Base-by-base conservation (phyloP, 1,140 invertebrate species). In the Oncopeltus fasciatus region DNA sequence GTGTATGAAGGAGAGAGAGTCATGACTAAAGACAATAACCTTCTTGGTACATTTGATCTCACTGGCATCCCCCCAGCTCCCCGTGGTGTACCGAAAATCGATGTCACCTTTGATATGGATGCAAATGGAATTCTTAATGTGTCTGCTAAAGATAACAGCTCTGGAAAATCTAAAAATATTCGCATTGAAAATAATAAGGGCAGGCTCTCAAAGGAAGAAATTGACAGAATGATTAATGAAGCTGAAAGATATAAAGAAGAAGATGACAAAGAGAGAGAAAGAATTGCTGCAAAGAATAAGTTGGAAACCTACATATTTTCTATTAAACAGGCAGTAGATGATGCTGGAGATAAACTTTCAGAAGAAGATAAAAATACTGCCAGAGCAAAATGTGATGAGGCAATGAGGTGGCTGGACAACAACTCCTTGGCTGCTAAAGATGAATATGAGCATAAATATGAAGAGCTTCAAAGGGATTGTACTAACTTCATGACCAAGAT, bases 151-250 rank as follows among this genome's bases (percentile, higher is more conserved):
- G 78, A 76, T 2, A 82, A 75, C 66, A 86, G 84, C 61, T 88
- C 85, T 2, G 87, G 87, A 20, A 84, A 82, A 61, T 81, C 80
- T 73, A 74, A 21, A 78, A 80, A 68, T 78, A 80, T 65, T 71
- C 76, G 28, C 77, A 76, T 56, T 77, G 80, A 66, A 24, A 96
- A 96, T 70, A 92, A 96, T 70, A 95, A 94, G 72, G 91, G 92
- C 2, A 81, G 92, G 21, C 76, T 96, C 2, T 86, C 83, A 24
- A 92, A 94, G 70, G 86, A 87, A 26, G 92, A 96, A 68, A 96
- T 96, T 67, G 90, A 95, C 68, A 78, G 84, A 29, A 97, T 96
- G 93, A 78, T 97, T 12, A 73, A 78, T n/a, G 86, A 88, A 31
- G 85, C 86, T 9, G 82, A 86, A 33, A 78, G 78, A 44, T 69